Percentiles rank a stretch among this genome's conserved stretches.
These are phyloP conservation scores for Augochlora pura DNA, from an alignment of 1,140 invertebrate genomes.

Conservation along the genomic window DNA sequence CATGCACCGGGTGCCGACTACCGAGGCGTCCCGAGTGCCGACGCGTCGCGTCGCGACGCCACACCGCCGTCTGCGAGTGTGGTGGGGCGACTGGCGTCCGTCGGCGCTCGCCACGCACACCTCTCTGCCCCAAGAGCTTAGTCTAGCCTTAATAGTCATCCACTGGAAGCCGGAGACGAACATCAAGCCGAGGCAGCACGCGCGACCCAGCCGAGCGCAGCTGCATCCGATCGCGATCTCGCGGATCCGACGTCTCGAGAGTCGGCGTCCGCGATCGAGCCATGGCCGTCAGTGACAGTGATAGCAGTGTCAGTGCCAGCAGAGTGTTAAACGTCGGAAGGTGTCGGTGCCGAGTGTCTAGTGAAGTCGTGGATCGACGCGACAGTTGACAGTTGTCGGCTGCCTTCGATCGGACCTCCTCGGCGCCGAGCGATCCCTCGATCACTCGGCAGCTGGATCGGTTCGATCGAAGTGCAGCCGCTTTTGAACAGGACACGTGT, in stretches of 20 bases:
- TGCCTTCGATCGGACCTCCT: constrained; percentile 61
- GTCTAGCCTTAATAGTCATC: constrained; percentile 66
- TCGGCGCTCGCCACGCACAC: constrained; percentile 31
- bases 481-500: constrained; percentile 69
- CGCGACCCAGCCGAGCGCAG: no score
- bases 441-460: constrained; percentile 29
- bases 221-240: no score
- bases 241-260: no score
- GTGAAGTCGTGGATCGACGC: constrained; percentile 12
- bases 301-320: no score
- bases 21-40: neutral
- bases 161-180: constrained; percentile 59
- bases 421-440: neutral
- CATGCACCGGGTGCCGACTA: constrained; percentile 14
- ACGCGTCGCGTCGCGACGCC: neutral
- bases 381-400: constrained; percentile 47
- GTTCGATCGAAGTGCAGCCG: constrained; percentile 67
- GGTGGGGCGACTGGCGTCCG: constrained; percentile 26
- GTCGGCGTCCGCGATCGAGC: no score
- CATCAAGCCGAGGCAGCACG: neutral
- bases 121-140: constrained; percentile 45
- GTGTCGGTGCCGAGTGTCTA: neutral
- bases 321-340: neutral
- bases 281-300: no score
- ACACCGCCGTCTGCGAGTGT: no score